These are phyloP conservation scores for Apostichopus parvimensis DNA, from an alignment of 35 echinoderm and acorn worm genomes.

Conservation along the genomic window DNA sequence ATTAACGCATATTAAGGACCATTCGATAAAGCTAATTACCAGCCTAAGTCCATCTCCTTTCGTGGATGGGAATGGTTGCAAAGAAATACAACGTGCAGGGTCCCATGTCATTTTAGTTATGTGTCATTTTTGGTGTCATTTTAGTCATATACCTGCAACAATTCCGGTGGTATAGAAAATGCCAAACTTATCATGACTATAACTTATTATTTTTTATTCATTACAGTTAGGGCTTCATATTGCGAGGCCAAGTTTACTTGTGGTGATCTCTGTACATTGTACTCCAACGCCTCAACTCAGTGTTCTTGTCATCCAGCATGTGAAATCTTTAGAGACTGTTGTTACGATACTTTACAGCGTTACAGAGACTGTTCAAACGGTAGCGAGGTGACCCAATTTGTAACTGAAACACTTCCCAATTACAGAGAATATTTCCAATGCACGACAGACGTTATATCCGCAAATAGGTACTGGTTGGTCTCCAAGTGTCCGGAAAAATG, in stretches of 20 bases:
- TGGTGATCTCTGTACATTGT: neutral
- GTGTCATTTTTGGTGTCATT: too few species aligned
- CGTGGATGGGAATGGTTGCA: too few species aligned
- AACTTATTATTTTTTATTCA: neutral
- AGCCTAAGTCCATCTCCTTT: too few species aligned
- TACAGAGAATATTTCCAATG: constrained; percentile 30
- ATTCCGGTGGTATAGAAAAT: too few species aligned
- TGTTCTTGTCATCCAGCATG: constrained; percentile 48
- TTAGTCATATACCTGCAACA: too few species aligned
- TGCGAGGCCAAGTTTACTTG: neutral
- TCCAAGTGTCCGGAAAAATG: constrained; percentile 29
- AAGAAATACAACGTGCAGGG: too few species aligned
- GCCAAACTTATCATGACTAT: too few species aligned
- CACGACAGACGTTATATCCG: neutral
- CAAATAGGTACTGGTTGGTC: constrained; percentile 26
- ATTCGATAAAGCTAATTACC: too few species aligned
- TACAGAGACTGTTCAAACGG: neutral
- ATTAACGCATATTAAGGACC: too few species aligned
- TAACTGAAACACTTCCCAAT: neutral
- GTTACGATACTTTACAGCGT: constrained; percentile 18
- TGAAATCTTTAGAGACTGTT: constrained; percentile 40
- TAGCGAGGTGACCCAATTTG: neutral
- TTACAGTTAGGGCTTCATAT: neutral
- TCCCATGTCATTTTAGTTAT: too few species aligned
- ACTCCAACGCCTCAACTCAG: neutral